phyloP scores from a whole-genome alignment of 37 sponge, comb jelly and placozoan genomes.

The Dysidea cf. avara region DNA sequence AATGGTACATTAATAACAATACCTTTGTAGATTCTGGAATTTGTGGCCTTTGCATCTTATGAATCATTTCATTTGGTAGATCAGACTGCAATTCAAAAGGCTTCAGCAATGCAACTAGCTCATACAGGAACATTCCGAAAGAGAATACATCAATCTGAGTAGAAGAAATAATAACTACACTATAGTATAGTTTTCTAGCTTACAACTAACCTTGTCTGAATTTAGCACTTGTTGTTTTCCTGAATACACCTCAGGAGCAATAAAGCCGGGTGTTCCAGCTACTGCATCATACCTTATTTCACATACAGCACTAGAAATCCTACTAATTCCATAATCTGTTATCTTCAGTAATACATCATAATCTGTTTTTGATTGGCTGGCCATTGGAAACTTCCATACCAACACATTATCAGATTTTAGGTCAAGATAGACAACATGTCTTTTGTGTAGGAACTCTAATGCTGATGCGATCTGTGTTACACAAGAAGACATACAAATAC shows the following conservation, averaged over 20 bases:
- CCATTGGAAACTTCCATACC: constrained; percentile 83
- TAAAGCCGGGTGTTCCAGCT: constrained; percentile 87
- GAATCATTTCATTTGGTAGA: too few relatives aligned
- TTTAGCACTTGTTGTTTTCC: constrained; percentile 44
- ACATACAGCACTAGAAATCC: constrained; percentile 41
- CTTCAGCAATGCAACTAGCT: constrained; percentile 50
- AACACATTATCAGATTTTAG: constrained; percentile 83
- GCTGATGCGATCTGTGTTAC: too few relatives aligned
- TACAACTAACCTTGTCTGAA: constrained; percentile 45
- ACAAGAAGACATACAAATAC: too few relatives aligned
- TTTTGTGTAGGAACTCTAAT: constrained; percentile 74
- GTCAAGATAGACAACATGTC: constrained; percentile 73
- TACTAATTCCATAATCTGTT: constrained; percentile 85
- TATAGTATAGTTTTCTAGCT: too few relatives aligned
- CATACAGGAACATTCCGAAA: constrained; percentile 82
- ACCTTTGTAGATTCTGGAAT: too few relatives aligned
- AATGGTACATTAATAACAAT: too few relatives aligned
- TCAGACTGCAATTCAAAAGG: constrained; percentile 64
- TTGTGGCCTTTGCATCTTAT: too few relatives aligned
- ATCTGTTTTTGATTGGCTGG: background rate
- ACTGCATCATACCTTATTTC: constrained; percentile 33
- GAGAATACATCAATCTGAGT: constrained; percentile 88
- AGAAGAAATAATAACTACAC: too few relatives aligned
- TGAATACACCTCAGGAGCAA: constrained; percentile 81
- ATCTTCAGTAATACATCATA: constrained; percentile 71